Evolutionary conservation across 2,888 invertebrate genomes (phyloP), one percentile per base, ranked within the genome.

Genomic region (Meta bourneti): DNA sequence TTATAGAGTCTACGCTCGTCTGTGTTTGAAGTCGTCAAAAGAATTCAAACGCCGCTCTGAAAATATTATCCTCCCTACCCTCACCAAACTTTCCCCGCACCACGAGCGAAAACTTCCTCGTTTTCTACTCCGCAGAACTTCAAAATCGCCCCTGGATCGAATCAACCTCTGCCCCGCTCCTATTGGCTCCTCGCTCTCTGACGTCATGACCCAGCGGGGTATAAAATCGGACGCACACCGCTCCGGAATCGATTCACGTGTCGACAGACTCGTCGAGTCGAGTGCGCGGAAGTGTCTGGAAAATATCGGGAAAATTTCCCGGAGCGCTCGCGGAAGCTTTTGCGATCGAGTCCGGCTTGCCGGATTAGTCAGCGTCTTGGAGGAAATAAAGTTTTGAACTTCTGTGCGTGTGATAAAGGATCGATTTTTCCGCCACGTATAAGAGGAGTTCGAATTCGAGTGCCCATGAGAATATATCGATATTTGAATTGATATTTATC

Each of bases 111-210:
- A 87, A 61, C 61, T 71, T 87, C 34, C 87, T 71, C 52, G 85
- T 85, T 85, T 78, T 51, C 51, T 71, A 51, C n/a, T 51, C 78
- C 79, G n/a, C 71, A 74, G 51, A 86, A 82, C 86, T 90, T 90
- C 81, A 90, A 90, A 90, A 90, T 90, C 85, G 85, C 81, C 81
- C 81, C 82, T 75, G 74, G 86, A 90, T 90, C 85, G 86, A 90
- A 90, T 90, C 85, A 90, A 77, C 80, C 51, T 20, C 81, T 77
- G 77, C 54, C 81, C 49, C 51, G 70, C 52, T 9, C 48, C 20
- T 19, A 87, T 87, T 87, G 78, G 87, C 69, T 19, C 7, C 8
- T 16, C 16, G 16, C 7, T 0, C 54, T 9, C n/a, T 90, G 90
- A 90, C 90, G 90, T 90, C 90, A 90, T 71, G 34, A 1, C 8